Conservation (phyloP, 2,797 vertebrate species). For the Botia kubotai region DNA sequence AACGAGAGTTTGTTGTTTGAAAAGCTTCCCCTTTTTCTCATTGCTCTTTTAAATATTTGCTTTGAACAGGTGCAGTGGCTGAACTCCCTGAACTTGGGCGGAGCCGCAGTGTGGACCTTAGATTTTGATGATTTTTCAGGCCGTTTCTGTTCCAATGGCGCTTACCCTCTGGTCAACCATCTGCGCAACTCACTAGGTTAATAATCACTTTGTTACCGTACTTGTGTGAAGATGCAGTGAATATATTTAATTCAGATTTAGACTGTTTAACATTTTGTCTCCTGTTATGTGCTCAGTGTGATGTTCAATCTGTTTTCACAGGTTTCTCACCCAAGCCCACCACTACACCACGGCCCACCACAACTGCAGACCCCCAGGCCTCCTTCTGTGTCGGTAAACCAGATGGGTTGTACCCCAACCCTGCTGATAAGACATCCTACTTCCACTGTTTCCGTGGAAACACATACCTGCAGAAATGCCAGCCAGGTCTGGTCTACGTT, state of each 20-base stretch:
- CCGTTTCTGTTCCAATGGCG: constrained; percentile 69
- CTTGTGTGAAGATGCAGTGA: not conserved
- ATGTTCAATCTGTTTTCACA: constrained; percentile 50
- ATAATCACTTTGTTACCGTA: not conserved
- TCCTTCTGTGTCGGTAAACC: constrained; percentile 73
- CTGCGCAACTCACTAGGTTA: constrained; percentile 75
- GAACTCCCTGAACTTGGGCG: constrained; percentile 69
- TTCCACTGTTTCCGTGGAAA: constrained; percentile 77
- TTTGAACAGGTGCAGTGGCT: constrained; percentile 73
- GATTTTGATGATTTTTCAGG: constrained; percentile 83
- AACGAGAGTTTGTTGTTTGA: not conserved
- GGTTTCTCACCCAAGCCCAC: constrained; percentile 79
- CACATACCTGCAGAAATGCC: constrained; percentile 77
- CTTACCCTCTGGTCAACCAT: constrained; percentile 77
- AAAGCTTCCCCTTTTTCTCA: not conserved
- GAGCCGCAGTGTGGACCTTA: constrained; percentile 78
- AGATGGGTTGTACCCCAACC: constrained; percentile 75
- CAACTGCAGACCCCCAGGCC: constrained; percentile 70
- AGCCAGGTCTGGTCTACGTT: constrained; percentile 75
- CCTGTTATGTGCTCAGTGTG: not conserved
- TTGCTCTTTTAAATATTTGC: not conserved
- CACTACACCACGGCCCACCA: constrained; percentile 71
- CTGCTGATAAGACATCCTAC: constrained; percentile 68
- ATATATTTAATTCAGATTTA: not conserved
- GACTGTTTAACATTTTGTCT: not conserved